These are phyloP conservation scores for Eupeodes luniger DNA, from an alignment of 2,888 invertebrate species.

Conservation along the genomic window DNA sequence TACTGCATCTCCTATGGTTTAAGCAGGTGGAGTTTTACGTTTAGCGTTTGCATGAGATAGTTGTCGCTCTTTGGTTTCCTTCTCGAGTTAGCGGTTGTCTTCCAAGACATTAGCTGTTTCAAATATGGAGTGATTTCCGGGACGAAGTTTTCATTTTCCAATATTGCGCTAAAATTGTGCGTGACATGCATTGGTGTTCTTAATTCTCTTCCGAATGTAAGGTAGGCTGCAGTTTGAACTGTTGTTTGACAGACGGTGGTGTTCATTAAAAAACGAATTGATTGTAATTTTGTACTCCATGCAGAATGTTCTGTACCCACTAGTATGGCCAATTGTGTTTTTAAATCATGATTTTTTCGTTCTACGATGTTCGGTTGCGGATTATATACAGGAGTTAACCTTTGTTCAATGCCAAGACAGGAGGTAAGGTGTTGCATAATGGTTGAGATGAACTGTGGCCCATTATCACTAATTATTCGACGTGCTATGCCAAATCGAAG, in stretches of 20 bases:
- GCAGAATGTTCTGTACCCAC: conserved; percentile 33
- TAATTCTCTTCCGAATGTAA: conserved; percentile 80
- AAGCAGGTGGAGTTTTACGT: not conserved
- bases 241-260: conserved; percentile 78
- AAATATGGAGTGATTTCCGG: not conserved
- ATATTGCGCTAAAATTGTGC: not conserved
- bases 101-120: conserved; percentile 8
- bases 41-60: conserved; percentile 3
- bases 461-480: no score
- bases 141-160: no score
- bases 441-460: no score
- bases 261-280: conserved; percentile 81
- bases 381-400: no score
- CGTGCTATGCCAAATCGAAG: not conserved
- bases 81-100: conserved; percentile 5
- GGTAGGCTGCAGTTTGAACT: conserved; percentile 78
- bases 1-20: not conserved
- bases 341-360: no score
- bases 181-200: conserved; percentile 70
- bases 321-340: conserved; percentile 40
- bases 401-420: not conserved
- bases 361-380: no score
- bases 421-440: conserved; percentile 54
- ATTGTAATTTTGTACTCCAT: conserved; percentile 74
- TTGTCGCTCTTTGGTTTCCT: not conserved